Base-by-base conservation (phyloP, 2,888 invertebrate genomes). In the Coleophora flavipennella region DNA sequence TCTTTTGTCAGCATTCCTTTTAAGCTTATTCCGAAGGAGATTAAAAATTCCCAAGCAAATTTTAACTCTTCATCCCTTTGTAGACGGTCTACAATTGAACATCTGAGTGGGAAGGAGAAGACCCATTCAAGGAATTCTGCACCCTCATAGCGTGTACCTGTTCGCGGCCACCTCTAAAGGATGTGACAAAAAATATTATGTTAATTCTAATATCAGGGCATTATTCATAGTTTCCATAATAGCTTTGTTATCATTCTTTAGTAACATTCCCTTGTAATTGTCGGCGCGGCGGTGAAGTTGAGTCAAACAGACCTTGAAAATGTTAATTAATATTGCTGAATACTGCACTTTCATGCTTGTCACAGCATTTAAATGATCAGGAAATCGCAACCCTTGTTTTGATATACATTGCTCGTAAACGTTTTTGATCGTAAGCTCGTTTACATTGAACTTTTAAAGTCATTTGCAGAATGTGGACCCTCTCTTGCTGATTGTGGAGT, bases 61-160 rank as follows among this genome's bases (percentile, higher is more conserved):
- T 55, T 57, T 45, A 49, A 46, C 34, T 53, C 45, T 65, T 44
- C 42, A 32, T 13, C 36, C 13, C 33, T 39, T 28, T 0, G 1
- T 1, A 8, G 1, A 69, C 39, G 59, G 46, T 46, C 32, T 37
- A 55, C 36, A 57, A 42, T 63, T 29, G 44, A 42, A 36, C 10
- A 12, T 13, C 14, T 8, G 8, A 9, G 3, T 27, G 29, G 32
- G 26, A 46, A 59, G 50, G 56, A 59, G 57, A 67, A 68, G 62
- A 63, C 63, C 67, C 81, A 81, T 83, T 83, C 79, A 83, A 75
- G 64, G 76, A 84, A 83, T 83, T 81, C 80, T 83, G 83, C 84
- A 83, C 72, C 83, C 81, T 83, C 83, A 80, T 76, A 79, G 67
- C 68, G 51, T 61, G 73, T 83, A 83, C 81, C 83, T 83, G 80